Conservation (phyloP, 2,113 vertebrate species). For the Etheostoma cragini region DNA sequence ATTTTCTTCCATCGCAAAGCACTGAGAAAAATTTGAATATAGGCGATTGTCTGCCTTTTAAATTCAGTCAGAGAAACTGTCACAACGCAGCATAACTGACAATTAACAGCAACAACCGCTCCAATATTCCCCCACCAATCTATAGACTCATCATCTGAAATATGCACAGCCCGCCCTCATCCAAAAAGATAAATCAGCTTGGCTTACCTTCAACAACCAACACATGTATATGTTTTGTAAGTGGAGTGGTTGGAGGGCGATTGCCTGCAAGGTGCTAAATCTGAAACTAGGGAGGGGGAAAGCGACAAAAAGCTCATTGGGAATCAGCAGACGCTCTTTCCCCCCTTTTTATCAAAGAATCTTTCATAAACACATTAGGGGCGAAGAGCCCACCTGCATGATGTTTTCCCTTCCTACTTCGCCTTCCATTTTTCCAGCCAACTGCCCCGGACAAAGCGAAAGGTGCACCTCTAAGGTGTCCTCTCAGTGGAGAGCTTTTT, state of each 20-base stretch:
- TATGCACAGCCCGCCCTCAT: background rate
- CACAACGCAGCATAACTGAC: background rate
- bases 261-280: constrained; percentile 72
- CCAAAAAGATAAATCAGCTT: constrained; percentile 71
- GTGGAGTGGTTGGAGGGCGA: constrained; percentile 49
- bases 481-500: constrained; percentile 84
- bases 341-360: constrained; percentile 82
- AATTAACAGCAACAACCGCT: background rate
- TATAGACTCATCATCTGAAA: constrained; percentile 12
- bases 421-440: constrained; percentile 89
- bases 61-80: background rate
- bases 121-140: background rate
- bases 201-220: constrained; percentile 77
- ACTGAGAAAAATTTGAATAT: background rate
- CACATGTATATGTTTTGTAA: constrained; percentile 64
- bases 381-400: constrained; percentile 87
- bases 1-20: background rate
- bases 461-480: constrained; percentile 92
- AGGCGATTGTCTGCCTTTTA: background rate
- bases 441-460: constrained; percentile 89
- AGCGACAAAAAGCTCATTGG: constrained; percentile 84
- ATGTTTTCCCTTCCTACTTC: constrained; percentile 89
- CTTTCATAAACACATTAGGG: constrained; percentile 87
- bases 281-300: constrained; percentile 61
- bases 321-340: constrained; percentile 83